A percentile compares a stretch with the other conserved stretches of the same genome.
Evolutionary conservation across 2,888 invertebrate species (phyloP).

Genomic region (Andrena dorsata): DNA sequence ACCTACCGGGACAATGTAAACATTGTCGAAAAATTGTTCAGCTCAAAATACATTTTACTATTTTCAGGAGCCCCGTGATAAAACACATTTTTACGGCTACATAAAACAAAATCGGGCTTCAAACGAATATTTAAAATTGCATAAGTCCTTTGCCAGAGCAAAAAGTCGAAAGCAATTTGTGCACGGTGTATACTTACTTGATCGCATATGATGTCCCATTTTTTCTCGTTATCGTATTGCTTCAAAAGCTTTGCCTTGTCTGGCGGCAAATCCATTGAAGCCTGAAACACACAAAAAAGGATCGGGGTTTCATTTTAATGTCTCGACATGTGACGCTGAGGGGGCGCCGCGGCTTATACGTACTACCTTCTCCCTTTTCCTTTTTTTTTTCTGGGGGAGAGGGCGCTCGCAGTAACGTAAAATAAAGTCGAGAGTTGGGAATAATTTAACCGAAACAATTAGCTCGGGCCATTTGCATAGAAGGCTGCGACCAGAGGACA

Average conservation of each 20-base stretch:
- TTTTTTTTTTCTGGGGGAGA: neutral
- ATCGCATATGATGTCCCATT: slow-evolving; percentile 99
- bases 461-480: neutral
- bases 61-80: too few species aligned
- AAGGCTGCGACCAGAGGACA: neutral
- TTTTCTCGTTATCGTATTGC: slow-evolving; percentile 98
- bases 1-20: too few species aligned
- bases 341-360: too few species aligned
- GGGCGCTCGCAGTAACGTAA: neutral
- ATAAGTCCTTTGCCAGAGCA: neutral
- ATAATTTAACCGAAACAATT: slow-evolving; percentile 18
- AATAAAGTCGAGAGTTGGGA: neutral
- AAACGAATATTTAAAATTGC: too few species aligned
- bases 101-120: too few species aligned
- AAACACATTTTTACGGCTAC: too few species aligned
- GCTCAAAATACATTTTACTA: too few species aligned
- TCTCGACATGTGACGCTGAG: slow-evolving; percentile 10
- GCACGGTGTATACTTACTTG: slow-evolving; percentile 88
- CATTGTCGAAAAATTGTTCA: too few species aligned
- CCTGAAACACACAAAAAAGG: slow-evolving; percentile 89
- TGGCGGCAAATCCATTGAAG: slow-evolving; percentile 99
- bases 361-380: neutral
- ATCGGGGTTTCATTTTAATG: slow-evolving; percentile 47
- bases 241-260: slow-evolving; percentile 98
- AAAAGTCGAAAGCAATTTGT: slow-evolving; percentile 1